Percentiles rank a stretch among this genome's conserved stretches.
These are phyloP conservation scores for Melospiza georgiana DNA, from an alignment of 2,113 vertebrate species.

Conservation along the genomic window DNA sequence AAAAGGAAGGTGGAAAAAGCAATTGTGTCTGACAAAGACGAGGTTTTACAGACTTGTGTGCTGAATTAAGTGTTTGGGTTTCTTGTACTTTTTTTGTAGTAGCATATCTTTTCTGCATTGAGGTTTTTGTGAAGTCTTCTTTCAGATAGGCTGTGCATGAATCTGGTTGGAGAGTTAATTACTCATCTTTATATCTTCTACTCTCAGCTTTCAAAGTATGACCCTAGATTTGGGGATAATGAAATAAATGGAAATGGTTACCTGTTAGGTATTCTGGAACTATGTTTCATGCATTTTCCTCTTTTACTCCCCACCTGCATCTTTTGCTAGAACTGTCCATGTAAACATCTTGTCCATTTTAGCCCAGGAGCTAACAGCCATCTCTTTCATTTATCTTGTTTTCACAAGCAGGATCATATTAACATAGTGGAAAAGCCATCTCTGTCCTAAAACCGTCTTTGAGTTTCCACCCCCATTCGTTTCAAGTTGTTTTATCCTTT, in stretches of 20 bases:
- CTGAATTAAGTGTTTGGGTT: background rate
- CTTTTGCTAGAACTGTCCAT: background rate
- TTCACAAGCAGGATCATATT: background rate
- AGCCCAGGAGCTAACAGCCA: background rate
- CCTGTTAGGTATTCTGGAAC: background rate
- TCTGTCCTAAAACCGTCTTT: background rate
- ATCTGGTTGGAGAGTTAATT: background rate
- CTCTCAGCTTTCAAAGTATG: background rate
- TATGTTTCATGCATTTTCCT: background rate
- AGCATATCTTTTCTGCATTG: background rate
- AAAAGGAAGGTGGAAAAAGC: background rate
- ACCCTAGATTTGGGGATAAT: background rate
- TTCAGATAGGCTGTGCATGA: background rate
- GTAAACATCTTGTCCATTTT: background rate
- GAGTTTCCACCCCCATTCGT: background rate
- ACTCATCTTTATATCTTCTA: background rate
- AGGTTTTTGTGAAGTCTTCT: background rate
- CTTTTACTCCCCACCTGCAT: background rate
- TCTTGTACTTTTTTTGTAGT: background rate
- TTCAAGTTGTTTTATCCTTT: background rate
- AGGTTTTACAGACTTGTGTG: background rate
- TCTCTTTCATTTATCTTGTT: background rate
- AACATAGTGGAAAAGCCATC: background rate
- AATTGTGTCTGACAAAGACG: background rate
- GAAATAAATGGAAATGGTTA: background rate